These are phyloP conservation scores for Lydus trimaculatus DNA, from an alignment of 2,888 invertebrate genomes.

Conservation along the genomic window DNA sequence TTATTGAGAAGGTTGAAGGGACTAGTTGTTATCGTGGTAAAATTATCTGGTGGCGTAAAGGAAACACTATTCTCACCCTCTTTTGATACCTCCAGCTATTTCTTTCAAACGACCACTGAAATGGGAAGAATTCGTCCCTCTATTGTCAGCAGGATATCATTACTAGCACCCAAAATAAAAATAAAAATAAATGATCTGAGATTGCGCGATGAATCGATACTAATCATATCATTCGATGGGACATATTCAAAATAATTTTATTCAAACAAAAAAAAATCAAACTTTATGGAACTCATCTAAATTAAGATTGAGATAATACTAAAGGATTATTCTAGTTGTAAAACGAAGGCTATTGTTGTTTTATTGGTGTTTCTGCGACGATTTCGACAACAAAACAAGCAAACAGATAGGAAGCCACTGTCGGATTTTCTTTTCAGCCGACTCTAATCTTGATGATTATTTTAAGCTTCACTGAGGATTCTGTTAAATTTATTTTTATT, in stretches of 20 bases:
- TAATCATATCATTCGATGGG: background rate
- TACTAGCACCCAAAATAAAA: background rate
- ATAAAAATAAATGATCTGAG: background rate
- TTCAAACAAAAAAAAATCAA: background rate
- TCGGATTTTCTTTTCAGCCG: constrained; percentile 7
- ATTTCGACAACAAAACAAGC: constrained; percentile 9
- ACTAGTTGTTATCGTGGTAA: background rate
- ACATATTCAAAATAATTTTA: background rate
- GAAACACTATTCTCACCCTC: background rate
- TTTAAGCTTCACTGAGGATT: constrained; percentile 8
- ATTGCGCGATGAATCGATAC: background rate
- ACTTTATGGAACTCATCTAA: background rate
- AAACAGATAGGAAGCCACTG: constrained; percentile 4
- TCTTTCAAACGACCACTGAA: background rate
- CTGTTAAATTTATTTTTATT: constrained; percentile 7
- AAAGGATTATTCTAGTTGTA: constrained; percentile 1
- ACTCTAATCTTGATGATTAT: constrained; percentile 11
- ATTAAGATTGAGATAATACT: constrained; percentile 4
- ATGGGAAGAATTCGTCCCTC: background rate
- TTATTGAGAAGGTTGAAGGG: background rate
- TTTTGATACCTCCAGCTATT: background rate
- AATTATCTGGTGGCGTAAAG: background rate
- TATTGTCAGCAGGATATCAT: background rate
- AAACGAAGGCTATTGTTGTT: background rate
- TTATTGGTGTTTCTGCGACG: constrained; percentile 6